Conservation (phyloP, 2,888 invertebrate species). For the Cheilosia pagana region DNA sequence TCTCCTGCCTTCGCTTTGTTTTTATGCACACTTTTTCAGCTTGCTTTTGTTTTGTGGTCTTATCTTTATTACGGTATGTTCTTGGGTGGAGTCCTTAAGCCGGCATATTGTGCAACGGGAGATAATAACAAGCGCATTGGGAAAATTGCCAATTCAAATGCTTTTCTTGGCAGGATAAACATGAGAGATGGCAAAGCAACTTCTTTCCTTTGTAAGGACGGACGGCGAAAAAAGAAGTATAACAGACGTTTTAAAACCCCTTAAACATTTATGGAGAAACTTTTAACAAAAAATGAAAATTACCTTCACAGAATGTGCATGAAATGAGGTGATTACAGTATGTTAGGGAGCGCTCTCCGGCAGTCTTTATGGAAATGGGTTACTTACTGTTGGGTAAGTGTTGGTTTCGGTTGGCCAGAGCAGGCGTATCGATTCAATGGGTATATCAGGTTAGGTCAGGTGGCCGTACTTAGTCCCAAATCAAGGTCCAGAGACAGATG, state of each 20-base stretch:
- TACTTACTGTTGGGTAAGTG: background rate
- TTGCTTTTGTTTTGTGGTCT: slow-evolving; percentile 66
- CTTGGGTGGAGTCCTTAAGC: slow-evolving; percentile 57
- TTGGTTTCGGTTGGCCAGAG: too few relatives aligned
- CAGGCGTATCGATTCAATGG: too few relatives aligned
- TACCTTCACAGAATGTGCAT: background rate
- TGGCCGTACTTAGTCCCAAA: too few relatives aligned
- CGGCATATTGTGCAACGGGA: slow-evolving; percentile 71
- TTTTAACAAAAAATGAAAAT: slow-evolving; percentile 16
- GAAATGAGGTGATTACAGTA: slow-evolving; percentile 43
- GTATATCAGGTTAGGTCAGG: too few relatives aligned
- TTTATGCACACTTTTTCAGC: slow-evolving; percentile 5
- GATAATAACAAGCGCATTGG: slow-evolving; percentile 81
- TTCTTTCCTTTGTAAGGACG: slow-evolving; percentile 17
- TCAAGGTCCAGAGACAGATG: too few relatives aligned
- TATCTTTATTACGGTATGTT: slow-evolving; percentile 67
- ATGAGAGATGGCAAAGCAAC: slow-evolving; percentile 26
- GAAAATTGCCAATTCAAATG: slow-evolving; percentile 83
- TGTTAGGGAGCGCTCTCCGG: background rate
- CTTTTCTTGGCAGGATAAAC: slow-evolving; percentile 69
- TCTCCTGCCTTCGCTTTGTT: slow-evolving; percentile 26
- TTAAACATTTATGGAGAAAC: slow-evolving; percentile 49
- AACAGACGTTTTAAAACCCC: slow-evolving; percentile 52
- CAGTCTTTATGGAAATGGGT: background rate
- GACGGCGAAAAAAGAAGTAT: slow-evolving; percentile 46